A percentile compares a stretch with the other conserved stretches of the same genome.
Conservation (phyloP, 2,888 invertebrate genomes). For the Diadegma fenestrale region DNA sequence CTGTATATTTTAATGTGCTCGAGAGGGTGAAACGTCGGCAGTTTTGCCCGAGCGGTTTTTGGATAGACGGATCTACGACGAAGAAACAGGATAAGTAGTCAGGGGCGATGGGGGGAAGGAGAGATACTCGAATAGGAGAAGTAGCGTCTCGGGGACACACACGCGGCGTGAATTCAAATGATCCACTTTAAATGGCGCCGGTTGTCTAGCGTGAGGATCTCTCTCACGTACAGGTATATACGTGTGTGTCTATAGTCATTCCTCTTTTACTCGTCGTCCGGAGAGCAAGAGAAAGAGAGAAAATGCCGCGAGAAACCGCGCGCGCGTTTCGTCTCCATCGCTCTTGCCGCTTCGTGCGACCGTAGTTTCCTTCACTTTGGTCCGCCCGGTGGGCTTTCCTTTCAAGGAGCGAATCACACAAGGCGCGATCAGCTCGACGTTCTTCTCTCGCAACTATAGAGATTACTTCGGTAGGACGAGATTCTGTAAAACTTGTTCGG, state of each 20-base stretch:
- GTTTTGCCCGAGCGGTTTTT: constrained; percentile 48
- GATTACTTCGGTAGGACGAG: constrained; percentile 32
- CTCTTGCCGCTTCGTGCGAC: constrained; percentile 18
- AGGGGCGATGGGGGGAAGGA: background rate
- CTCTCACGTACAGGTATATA: constrained; percentile 78
- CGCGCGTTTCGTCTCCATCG: constrained; percentile 12
- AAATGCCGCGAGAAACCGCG: constrained; percentile 17
- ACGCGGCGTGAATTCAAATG: constrained; percentile 83
- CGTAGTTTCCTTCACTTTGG: constrained; percentile 35
- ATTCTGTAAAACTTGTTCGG: background rate
- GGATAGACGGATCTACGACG: constrained; percentile 29
- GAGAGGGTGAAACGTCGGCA: constrained; percentile 53
- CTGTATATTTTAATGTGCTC: constrained; percentile 77
- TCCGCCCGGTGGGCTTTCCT: constrained; percentile 47
- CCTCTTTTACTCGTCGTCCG: constrained; percentile 46
- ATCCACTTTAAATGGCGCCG: constrained; percentile 82
- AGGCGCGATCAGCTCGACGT: constrained; percentile 44
- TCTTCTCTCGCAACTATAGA: constrained; percentile 17
- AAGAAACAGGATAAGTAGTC: constrained; percentile 39
- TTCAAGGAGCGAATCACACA: constrained; percentile 38
- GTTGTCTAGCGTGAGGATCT: constrained; percentile 83
- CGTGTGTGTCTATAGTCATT: constrained; percentile 37
- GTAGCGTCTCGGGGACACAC: constrained; percentile 66
- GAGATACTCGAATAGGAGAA: constrained; percentile 73
- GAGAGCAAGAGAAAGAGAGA: constrained; percentile 31